phyloP scores from a whole-genome alignment of 2,888 invertebrate species.

The Drosophila phalerata region DNA sequence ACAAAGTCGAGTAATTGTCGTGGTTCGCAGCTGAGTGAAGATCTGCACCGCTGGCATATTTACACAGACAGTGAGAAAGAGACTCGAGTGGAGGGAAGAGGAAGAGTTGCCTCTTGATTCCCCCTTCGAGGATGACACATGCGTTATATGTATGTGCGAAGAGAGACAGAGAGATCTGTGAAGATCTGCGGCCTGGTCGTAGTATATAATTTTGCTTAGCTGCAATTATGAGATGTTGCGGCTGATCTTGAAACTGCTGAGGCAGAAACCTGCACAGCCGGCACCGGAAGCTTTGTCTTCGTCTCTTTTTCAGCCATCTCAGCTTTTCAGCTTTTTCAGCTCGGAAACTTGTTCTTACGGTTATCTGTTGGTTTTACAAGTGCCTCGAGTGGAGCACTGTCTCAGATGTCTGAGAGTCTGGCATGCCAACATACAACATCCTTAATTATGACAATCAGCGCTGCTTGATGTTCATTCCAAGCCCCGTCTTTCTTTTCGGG shows the following conservation, averaged over 20 bases:
- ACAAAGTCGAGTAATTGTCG: slow-evolving; percentile 67
- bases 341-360: slow-evolving; percentile 74
- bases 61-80: slow-evolving; percentile 44
- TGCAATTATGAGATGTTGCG: slow-evolving; percentile 77
- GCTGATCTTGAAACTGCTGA: slow-evolving; percentile 66
- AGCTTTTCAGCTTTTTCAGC: slow-evolving; percentile 3
- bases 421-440: slow-evolving; percentile 73
- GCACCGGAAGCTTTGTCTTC: slow-evolving; percentile 71
- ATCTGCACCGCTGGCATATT: slow-evolving; percentile 68
- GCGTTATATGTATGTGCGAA: slow-evolving; percentile 15
- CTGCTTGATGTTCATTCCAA: slow-evolving; percentile 52
- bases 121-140: slow-evolving; percentile 58
- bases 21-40: slow-evolving; percentile 63
- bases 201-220: slow-evolving; percentile 77
- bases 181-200: slow-evolving; percentile 40
- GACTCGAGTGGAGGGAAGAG: slow-evolving; percentile 23
- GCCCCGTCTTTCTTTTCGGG: slow-evolving; percentile 29
- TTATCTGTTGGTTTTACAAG: slow-evolving; percentile 75
- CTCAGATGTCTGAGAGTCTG: slow-evolving; percentile 44
- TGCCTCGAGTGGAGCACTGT: slow-evolving; percentile 62
- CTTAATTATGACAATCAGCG: slow-evolving; percentile 81
- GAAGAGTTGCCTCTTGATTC: slow-evolving; percentile 7
- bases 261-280: slow-evolving; percentile 44
- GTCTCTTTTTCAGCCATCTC: slow-evolving; percentile 10
- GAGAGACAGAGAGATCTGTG: slow-evolving; percentile 24